These are phyloP conservation scores for Ctenosaura bakeri DNA, from an alignment of 2,797 vertebrate species.

Conservation along the genomic window DNA sequence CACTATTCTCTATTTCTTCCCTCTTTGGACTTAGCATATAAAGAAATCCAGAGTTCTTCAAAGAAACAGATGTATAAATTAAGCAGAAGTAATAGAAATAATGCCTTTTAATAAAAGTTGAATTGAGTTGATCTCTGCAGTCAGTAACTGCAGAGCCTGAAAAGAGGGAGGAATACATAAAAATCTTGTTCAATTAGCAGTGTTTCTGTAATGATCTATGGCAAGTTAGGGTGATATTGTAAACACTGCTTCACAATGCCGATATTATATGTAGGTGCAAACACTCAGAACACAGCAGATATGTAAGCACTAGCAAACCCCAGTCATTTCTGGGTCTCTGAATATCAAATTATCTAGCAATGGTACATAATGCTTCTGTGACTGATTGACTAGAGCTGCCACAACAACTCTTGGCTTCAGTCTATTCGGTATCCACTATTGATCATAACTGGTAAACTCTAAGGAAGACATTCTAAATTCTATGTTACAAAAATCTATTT, in stretches of 20 bases:
- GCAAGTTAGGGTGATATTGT: conserved; percentile 29
- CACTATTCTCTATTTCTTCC: conserved; percentile 58
- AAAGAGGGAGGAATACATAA: conserved; percentile 56
- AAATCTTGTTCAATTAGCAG: conserved; percentile 62
- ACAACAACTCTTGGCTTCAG: background rate
- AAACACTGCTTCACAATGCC: conserved; percentile 1
- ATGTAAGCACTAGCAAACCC: background rate
- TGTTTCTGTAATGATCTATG: conserved; percentile 5
- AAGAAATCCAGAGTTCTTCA: conserved; percentile 65
- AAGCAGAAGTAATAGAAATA: conserved; percentile 55
- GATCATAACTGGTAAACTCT: conserved; percentile 12
- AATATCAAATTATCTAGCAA: background rate
- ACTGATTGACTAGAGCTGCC: background rate
- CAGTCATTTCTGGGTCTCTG: background rate
- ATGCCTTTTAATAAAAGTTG: conserved; percentile 74
- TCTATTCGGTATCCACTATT: background rate
- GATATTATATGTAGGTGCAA: background rate
- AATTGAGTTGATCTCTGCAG: conserved; percentile 60
- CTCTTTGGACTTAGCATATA: conserved; percentile 59
- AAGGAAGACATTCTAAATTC: conserved; percentile 21
- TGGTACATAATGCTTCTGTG: background rate
- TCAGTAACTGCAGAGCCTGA: conserved; percentile 70
- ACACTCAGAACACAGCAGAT: no score
- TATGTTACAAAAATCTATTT: conserved; percentile 39
- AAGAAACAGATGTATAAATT: conserved; percentile 57